These are phyloP conservation scores for Eupeodes luniger DNA, from an alignment of 2,888 invertebrate species.

Conservation along the genomic window DNA sequence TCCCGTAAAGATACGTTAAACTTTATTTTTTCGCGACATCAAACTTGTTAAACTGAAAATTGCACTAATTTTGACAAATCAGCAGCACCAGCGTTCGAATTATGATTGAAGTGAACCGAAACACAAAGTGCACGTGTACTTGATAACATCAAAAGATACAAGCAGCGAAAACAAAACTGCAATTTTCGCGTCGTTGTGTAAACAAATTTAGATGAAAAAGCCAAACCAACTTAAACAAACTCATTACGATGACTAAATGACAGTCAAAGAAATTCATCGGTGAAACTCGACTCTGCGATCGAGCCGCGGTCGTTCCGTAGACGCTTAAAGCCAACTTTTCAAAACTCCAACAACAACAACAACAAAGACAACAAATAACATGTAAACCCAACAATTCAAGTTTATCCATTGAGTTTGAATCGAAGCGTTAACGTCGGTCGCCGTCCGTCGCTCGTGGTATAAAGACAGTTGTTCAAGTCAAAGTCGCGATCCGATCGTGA, in stretches of 20 bases:
- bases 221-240: slow-evolving; percentile 58
- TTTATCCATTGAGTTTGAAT: slow-evolving; percentile 4
- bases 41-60: slow-evolving; percentile 31
- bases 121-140: slow-evolving; percentile 43
- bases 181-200: slow-evolving; percentile 37
- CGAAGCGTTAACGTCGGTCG: background rate
- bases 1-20: background rate
- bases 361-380: background rate
- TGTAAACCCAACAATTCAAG: slow-evolving; percentile 45
- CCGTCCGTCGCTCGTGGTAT: too few relatives aligned
- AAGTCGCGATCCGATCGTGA: slow-evolving; percentile 34
- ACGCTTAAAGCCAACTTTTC: slow-evolving; percentile 16
- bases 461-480: slow-evolving; percentile 4
- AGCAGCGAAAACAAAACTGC: background rate
- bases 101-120: background rate
- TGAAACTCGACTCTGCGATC: background rate
- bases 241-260: slow-evolving; percentile 62
- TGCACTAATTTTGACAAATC: slow-evolving; percentile 20
- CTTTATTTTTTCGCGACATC: slow-evolving; percentile 26
- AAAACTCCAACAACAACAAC: slow-evolving; percentile 15
- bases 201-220: slow-evolving; percentile 46
- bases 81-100: background rate
- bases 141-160: background rate
- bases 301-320: too few relatives aligned
- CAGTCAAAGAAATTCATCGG: slow-evolving; percentile 62